phyloP scores from a whole-genome alignment of 2,888 invertebrate species.

The Uropetala carovei region DNA sequence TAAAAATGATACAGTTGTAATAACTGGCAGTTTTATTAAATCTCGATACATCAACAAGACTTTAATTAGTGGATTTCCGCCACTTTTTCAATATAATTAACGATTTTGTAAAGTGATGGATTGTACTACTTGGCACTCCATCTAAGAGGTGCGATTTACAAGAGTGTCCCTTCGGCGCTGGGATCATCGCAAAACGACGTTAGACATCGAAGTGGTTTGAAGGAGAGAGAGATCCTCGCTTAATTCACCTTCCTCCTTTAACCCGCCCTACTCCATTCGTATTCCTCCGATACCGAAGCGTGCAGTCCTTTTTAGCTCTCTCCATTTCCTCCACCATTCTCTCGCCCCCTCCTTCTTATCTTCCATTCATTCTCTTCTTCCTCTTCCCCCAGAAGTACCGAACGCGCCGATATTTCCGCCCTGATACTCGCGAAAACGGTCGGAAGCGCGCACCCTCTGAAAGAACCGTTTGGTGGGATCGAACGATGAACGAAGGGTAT shows the following conservation, averaged over 20 bases:
- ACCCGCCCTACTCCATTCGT: background rate
- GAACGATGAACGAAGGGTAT: slow-evolving; percentile 49
- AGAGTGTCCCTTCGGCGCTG: background rate
- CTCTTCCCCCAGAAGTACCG: background rate
- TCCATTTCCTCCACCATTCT: background rate
- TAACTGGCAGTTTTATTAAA: too few species aligned
- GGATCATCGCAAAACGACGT: background rate
- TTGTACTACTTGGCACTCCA: background rate
- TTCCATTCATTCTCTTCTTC: background rate
- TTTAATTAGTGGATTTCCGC: background rate
- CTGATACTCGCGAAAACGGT: slow-evolving; percentile 47
- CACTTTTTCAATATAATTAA: background rate
- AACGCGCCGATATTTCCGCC: slow-evolving; percentile 60
- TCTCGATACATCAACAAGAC: too few species aligned
- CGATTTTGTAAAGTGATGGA: background rate
- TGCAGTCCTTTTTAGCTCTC: background rate
- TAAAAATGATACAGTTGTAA: too few species aligned
- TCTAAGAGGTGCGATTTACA: background rate
- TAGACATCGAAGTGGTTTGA: background rate
- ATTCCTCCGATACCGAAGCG: background rate
- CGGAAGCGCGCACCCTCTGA: slow-evolving; percentile 30
- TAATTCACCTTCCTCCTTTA: background rate
- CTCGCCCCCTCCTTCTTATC: background rate
- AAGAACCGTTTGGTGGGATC: slow-evolving; percentile 14
- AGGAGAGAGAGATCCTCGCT: slow-evolving; percentile 17